Percentiles rank a stretch among this genome's conserved stretches.
These are phyloP conservation scores for Albula glossodonta DNA, from an alignment of 2,113 vertebrate genomes.

Conservation along the genomic window DNA sequence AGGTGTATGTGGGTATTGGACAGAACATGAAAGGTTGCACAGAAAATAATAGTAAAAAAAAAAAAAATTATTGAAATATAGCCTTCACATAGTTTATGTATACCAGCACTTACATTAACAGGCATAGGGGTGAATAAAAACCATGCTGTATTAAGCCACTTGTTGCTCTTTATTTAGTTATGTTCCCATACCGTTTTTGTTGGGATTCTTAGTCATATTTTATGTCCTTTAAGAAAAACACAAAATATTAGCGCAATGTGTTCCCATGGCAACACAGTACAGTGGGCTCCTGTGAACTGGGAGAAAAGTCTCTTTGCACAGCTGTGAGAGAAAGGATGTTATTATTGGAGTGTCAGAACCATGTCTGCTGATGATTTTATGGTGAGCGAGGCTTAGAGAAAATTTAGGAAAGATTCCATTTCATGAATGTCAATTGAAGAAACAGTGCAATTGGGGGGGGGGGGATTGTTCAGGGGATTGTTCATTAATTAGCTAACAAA, in stretches of 20 bases:
- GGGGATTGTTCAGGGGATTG: not conserved
- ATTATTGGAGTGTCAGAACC: not conserved
- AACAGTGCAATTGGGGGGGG: not conserved
- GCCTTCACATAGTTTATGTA: not conserved
- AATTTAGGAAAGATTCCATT: not conserved
- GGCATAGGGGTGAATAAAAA: not conserved
- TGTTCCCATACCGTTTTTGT: not conserved
- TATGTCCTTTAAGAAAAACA: not conserved
- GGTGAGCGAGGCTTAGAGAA: not conserved
- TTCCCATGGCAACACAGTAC: not conserved
- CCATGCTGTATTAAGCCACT: not conserved
- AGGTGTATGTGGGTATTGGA: not conserved
- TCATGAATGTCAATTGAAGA: not conserved
- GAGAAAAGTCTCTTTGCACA: not conserved
- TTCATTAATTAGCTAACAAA: not conserved
- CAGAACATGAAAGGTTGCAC: not conserved
- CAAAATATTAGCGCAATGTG: not conserved
- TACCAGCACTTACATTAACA: not conserved
- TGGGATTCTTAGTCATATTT: not conserved
- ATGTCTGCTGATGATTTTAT: not conserved
- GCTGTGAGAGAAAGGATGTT: not conserved
- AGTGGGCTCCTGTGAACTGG: not conserved
- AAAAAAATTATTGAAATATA: not conserved
- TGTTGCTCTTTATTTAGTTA: not conserved
- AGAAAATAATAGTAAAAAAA: not conserved